Evolutionary conservation across 2,888 invertebrate species (phyloP).

Genomic region (Punctoribates punctum): DNA sequence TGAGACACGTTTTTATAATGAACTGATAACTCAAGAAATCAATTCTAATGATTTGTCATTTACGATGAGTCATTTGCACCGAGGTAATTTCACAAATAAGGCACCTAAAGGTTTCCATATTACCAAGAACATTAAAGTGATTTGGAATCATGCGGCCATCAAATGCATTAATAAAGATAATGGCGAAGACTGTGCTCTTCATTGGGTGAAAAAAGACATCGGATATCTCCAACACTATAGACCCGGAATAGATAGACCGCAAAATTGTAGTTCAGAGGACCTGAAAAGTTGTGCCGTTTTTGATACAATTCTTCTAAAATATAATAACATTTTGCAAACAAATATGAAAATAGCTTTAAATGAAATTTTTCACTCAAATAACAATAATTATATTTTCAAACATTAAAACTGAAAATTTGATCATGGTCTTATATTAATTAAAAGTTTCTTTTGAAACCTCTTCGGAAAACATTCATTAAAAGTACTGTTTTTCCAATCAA

Average conservation of each 20-base stretch:
- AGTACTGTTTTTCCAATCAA: too few species aligned
- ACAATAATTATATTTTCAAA: too few species aligned
- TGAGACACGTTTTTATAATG: not conserved
- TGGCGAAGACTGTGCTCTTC: not conserved
- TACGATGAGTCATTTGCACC: conserved; percentile 38
- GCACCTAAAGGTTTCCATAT: conserved; percentile 32
- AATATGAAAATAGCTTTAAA: not conserved
- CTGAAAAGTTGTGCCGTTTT: conserved; percentile 3
- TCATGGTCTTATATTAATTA: too few species aligned
- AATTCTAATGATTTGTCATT: not conserved
- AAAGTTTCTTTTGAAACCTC: too few species aligned
- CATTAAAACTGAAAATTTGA: too few species aligned
- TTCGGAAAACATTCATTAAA: too few species aligned
- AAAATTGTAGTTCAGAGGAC: not conserved
- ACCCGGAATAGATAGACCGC: not conserved
- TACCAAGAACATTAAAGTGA: conserved; percentile 4
- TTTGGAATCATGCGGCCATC: conserved; percentile 28
- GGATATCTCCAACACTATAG: conserved; percentile 7
- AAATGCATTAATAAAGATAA: conserved; percentile 15
- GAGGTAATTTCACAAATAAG: not conserved
- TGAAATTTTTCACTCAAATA: not conserved
- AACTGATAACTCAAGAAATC: not conserved
- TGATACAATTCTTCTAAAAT: not conserved
- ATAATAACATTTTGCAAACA: not conserved
- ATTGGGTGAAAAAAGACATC: not conserved